Conservation (phyloP, 2,888 invertebrate genomes). For the Crematogaster levior region DNA sequence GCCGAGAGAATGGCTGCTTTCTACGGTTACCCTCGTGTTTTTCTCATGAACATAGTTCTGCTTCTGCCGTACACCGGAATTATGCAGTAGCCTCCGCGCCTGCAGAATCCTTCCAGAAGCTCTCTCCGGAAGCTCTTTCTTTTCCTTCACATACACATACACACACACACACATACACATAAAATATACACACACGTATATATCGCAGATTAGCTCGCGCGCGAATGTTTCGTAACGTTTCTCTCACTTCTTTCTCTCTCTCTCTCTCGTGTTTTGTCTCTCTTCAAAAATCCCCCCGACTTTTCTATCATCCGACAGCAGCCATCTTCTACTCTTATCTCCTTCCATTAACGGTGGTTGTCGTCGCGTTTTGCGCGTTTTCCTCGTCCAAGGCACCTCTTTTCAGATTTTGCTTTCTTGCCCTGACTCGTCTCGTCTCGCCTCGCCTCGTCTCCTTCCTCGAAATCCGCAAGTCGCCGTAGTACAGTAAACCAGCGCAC, state of each 20-base stretch:
- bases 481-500: conserved; percentile 38
- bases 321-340: conserved; percentile 24
- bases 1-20: conserved; percentile 44
- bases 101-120: conserved; percentile 22
- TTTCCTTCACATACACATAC: background rate
- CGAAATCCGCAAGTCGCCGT: conserved; percentile 22
- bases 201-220: conserved; percentile 16
- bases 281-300: conserved; percentile 18
- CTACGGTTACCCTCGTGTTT: conserved; percentile 63
- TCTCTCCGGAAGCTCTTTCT: conserved; percentile 20
- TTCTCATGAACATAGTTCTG: conserved; percentile 73
- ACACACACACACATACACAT: background rate
- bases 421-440: background rate
- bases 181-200: background rate
- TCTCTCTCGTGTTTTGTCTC: background rate
- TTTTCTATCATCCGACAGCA: conserved; percentile 12
- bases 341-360: conserved; percentile 13
- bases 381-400: background rate
- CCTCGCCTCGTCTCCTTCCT: background rate
- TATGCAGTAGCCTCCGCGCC: conserved; percentile 53
- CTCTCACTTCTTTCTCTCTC: background rate
- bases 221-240: background rate
- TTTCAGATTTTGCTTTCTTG: background rate
- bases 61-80: conserved; percentile 55
- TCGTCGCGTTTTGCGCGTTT: background rate